Evolutionary conservation across 2,113 vertebrate species (phyloP).

Genomic region (Damaliscus lunatus): DNA sequence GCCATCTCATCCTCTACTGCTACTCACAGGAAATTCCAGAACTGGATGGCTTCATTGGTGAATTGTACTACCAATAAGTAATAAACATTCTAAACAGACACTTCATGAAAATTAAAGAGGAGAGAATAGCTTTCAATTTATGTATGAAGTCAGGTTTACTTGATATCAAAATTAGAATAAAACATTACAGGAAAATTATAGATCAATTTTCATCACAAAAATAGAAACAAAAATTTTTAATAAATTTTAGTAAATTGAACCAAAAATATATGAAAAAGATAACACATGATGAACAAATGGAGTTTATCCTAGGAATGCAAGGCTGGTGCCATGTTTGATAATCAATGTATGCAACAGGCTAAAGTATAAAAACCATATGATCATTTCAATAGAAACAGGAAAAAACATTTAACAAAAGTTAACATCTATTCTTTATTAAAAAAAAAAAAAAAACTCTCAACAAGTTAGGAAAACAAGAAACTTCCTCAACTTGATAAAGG

Average conservation of each 20-base stretch:
- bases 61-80: background rate
- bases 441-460: background rate
- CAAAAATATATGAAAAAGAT: background rate
- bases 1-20: background rate
- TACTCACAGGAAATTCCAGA: background rate
- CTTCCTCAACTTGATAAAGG: background rate
- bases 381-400: background rate
- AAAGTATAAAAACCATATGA: background rate
- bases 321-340: background rate
- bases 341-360: background rate
- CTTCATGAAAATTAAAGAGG: background rate
- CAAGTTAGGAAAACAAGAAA: background rate
- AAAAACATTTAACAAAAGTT: background rate
- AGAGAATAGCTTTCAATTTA: background rate
- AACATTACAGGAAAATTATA: background rate
- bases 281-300: background rate
- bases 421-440: background rate
- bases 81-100: background rate
- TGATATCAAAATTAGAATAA: background rate
- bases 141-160: background rate
- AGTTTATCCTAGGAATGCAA: background rate
- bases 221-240: background rate
- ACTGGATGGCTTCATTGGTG: background rate
- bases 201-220: background rate
- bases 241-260: background rate